Percentiles rank a stretch among this genome's conserved stretches.
phyloP scores from a whole-genome alignment of 2,113 vertebrate species.

The Phrynosoma blainvillii region DNA sequence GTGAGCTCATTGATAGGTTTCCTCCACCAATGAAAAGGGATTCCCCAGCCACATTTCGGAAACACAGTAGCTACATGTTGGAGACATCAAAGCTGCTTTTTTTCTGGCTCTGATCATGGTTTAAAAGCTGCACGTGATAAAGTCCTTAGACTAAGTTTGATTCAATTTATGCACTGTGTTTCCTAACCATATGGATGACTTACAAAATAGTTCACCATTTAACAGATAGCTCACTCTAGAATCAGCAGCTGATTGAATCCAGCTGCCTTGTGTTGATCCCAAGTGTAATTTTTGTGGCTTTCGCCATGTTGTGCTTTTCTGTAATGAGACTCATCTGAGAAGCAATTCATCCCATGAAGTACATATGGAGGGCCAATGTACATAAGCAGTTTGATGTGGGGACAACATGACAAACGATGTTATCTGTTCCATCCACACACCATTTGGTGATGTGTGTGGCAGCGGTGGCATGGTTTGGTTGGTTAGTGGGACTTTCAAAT shows the following conservation, averaged over 20 bases:
- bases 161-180: background rate
- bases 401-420: background rate
- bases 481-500: background rate
- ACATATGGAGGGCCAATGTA: background rate
- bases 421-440: background rate
- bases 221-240: background rate
- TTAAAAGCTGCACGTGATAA: too few species aligned
- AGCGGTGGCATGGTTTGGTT: background rate
- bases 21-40: too few species aligned
- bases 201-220: background rate
- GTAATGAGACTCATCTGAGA: background rate
- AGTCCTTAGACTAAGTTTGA: background rate
- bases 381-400: background rate
- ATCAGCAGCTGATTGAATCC: background rate
- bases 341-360: background rate
- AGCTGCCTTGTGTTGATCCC: background rate
- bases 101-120: too few species aligned
- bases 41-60: too few species aligned
- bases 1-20: too few species aligned
- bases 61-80: too few species aligned
- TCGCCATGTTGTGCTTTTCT: background rate
- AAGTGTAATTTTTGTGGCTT: background rate
- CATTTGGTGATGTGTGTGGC: background rate
- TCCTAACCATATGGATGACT: too few species aligned
- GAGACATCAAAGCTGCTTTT: too few species aligned